Evolutionary conservation across 2,888 invertebrate genomes (phyloP).

Genomic region (Campaea margaritaria): DNA sequence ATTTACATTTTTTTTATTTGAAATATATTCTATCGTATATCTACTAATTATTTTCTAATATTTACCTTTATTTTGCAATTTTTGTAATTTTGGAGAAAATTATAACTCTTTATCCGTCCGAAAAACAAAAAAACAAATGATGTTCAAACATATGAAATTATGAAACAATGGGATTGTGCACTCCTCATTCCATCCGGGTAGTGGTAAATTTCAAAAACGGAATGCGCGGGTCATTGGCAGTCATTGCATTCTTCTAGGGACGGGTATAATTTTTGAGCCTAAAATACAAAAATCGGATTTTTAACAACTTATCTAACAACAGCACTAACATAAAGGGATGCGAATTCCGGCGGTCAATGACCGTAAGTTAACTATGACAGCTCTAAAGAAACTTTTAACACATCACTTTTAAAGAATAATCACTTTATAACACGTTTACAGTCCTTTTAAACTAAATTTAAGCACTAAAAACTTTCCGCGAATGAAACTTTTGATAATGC

Average conservation of each 20-base stretch:
- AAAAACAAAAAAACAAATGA: slow-evolving; percentile 86
- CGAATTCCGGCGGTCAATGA: slow-evolving; percentile 84
- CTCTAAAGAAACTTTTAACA: slow-evolving; percentile 71
- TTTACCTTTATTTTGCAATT: slow-evolving; percentile 84
- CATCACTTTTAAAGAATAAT: slow-evolving; percentile 73
- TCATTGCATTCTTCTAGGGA: slow-evolving; percentile 77
- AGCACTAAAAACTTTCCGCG: slow-evolving; percentile 81
- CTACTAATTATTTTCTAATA: slow-evolving; percentile 55
- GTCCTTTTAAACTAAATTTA: slow-evolving; percentile 62
- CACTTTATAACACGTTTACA: slow-evolving; percentile 75
- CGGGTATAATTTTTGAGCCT: slow-evolving; percentile 71
- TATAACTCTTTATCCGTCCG: slow-evolving; percentile 83
- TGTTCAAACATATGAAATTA: slow-evolving; percentile 84
- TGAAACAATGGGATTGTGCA: slow-evolving; percentile 83
- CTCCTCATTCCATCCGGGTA: slow-evolving; percentile 84
- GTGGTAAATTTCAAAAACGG: slow-evolving; percentile 81
- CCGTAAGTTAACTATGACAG: slow-evolving; percentile 81
- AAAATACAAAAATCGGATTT: slow-evolving; percentile 74
- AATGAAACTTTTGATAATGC: slow-evolving; percentile 80
- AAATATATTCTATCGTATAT: slow-evolving; percentile 33
- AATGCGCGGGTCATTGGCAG: slow-evolving; percentile 67
- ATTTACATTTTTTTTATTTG: slow-evolving; percentile 12
- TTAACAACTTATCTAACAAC: slow-evolving; percentile 65
- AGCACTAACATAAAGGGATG: slow-evolving; percentile 75
- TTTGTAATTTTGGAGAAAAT: slow-evolving; percentile 85